Evolutionary conservation across 2,888 invertebrate genomes (phyloP), one percentile per base, ranked within the genome.

Genomic region (Uloborus plumipes): DNA sequence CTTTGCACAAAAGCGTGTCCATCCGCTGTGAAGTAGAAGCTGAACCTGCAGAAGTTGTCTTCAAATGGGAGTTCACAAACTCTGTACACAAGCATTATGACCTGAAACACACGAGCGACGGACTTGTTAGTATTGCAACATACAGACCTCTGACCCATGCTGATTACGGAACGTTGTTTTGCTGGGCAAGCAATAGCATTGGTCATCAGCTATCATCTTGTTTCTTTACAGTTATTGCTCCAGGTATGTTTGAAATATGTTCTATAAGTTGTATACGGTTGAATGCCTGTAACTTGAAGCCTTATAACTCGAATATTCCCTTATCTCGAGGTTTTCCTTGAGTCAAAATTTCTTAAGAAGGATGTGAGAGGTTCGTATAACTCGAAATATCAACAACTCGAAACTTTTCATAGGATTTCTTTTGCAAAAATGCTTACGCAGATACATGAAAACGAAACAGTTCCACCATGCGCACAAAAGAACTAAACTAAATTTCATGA

Each of bases 21-120:
- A 58, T 70, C n/a, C 70, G 58, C 20, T 70, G 70, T 26, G 70
- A 70, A 58, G 70, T 70, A 6, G 70, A 70, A 39, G 55, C 70
- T 58, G 70, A 51, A 26, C 70, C 70, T 16, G 18, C 13, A 11
- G 58, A 70, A 13, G 70, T 70, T 31, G 31, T 47, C 9, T 70
- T 70, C 20, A 31, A 47, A 3, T 70, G 70, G 70, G 70, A 58
- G 26, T 70, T 70, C 20, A 70, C 50, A 16, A 70, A 70, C 16
- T 1, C 70, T 4, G 70, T 70, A 4, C 70, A 18, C 18, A 53
- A 58, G n/a, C 70, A 70, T 51, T 70, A 70, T 18, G 47, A 58
- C 20, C 18, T 70, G 2, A 51, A 49, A 18, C 58, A 70, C 20
- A 16, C 22, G 16, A 18, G 39, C 14, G 53, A 51, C 14, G 70